These are phyloP conservation scores for Alligator mississippiensis DNA, from an alignment of 2,113 vertebrate genomes.

Conservation along the genomic window DNA sequence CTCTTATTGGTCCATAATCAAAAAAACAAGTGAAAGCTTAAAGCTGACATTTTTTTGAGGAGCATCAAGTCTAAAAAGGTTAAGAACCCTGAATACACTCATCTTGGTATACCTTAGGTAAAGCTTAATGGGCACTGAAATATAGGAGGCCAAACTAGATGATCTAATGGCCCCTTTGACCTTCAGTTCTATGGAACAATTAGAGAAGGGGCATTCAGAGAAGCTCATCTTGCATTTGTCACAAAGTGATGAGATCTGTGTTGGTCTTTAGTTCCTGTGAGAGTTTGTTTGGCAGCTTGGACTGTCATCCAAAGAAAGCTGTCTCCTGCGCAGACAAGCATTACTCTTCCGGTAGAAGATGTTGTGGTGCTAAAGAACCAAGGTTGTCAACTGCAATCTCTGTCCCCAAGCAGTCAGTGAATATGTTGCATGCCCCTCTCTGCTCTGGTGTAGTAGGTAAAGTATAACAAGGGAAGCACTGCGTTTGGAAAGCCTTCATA, in stretches of 20 bases:
- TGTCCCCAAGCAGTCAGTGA: not conserved
- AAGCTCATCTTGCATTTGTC: fast-evolving
- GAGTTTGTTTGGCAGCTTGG: not conserved
- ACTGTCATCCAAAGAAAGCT: not conserved
- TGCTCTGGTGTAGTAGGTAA: not conserved
- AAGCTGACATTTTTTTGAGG: too few species aligned
- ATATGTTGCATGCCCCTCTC: not conserved
- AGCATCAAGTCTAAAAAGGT: too few species aligned
- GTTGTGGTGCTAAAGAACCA: not conserved
- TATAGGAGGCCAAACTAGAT: not conserved
- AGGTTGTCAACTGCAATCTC: not conserved
- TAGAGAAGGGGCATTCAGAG: not conserved
- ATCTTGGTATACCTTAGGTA: not conserved
- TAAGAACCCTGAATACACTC: too few species aligned
- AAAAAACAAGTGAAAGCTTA: too few species aligned
- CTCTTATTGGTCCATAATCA: too few species aligned
- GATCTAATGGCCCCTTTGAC: not conserved
- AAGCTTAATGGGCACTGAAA: not conserved
- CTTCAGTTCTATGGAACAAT: fast-evolving
- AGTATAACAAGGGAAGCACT: not conserved
- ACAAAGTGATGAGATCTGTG: not conserved
- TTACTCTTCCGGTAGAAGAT: not conserved
- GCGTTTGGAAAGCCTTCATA: not conserved
- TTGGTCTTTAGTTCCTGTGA: not conserved
- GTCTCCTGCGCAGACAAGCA: fast-evolving